Evolutionary conservation across 2,797 vertebrate species (phyloP).

Genomic region (Jordanella pulchra): DNA sequence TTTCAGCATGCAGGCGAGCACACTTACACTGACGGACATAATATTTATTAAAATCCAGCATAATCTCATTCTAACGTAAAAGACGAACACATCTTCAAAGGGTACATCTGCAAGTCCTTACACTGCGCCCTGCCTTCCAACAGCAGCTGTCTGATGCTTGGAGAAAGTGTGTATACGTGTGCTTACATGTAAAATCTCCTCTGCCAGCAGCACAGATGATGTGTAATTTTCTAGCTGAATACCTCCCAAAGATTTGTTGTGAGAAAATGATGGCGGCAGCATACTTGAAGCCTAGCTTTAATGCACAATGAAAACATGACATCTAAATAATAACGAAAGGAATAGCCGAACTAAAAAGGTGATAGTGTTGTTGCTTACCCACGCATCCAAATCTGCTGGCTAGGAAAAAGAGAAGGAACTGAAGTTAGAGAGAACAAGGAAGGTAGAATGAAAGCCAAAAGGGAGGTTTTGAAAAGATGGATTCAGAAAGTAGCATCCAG

Average conservation of each 20-base stretch:
- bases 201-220: slow-evolving; percentile 82
- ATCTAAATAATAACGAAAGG: slow-evolving; percentile 77
- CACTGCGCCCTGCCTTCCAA: slow-evolving; percentile 62
- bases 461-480: slow-evolving; percentile 1
- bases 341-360: slow-evolving; percentile 49
- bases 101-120: slow-evolving; percentile 67
- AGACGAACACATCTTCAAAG: slow-evolving; percentile 41
- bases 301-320: slow-evolving; percentile 86
- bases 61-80: slow-evolving; percentile 62
- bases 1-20: slow-evolving; percentile 11
- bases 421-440: slow-evolving; percentile 36
- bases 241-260: slow-evolving; percentile 89
- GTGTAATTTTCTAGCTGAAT: slow-evolving; percentile 94
- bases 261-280: slow-evolving; percentile 65
- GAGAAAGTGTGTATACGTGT: slow-evolving; percentile 50
- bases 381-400: slow-evolving; percentile 85
- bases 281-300: slow-evolving; percentile 80
- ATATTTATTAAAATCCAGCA: slow-evolving; percentile 60
- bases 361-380: slow-evolving; percentile 80
- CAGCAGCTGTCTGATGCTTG: slow-evolving; percentile 69
- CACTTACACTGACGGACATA: slow-evolving; percentile 40
- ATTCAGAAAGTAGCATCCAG: slow-evolving; percentile 4
- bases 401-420: slow-evolving; percentile 62
- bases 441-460: slow-evolving; percentile 14
- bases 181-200: slow-evolving; percentile 74